phyloP scores from a whole-genome alignment of 2,797 vertebrate species.

The Pteropus rufus region DNA sequence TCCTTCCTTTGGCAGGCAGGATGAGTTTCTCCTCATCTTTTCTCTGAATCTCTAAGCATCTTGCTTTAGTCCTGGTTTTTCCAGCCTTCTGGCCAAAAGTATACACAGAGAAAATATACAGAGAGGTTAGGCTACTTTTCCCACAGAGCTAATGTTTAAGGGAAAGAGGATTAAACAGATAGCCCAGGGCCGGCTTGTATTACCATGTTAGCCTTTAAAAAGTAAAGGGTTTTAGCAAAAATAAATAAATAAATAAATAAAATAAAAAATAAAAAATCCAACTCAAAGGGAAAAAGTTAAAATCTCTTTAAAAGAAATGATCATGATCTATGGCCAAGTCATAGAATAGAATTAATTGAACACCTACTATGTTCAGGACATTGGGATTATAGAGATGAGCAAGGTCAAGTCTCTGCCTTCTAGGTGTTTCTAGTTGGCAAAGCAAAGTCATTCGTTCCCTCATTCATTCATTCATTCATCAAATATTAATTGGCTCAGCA shows the following conservation, averaged over 20 bases:
- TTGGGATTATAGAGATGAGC: background rate
- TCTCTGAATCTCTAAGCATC: constrained; percentile 5
- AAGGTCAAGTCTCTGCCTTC: background rate
- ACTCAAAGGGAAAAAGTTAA: background rate
- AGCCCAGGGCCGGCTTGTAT: constrained; percentile 25
- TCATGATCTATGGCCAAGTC: too few relatives aligned
- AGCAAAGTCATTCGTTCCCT: too few relatives aligned
- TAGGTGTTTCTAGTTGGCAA: background rate
- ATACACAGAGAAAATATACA: constrained; percentile 39
- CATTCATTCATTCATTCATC: too few relatives aligned
- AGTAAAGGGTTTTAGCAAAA: background rate
- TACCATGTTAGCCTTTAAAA: background rate
- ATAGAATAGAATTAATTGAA: background rate
- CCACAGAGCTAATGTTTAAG: constrained; percentile 43
- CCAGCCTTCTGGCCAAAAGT: constrained; percentile 44
- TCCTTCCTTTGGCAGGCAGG: background rate
- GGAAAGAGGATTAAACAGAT: constrained; percentile 51
- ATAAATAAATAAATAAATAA: too few relatives aligned
- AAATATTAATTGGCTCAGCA: background rate
- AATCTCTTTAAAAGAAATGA: background rate
- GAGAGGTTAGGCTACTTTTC: background rate
- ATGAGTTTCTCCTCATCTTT: background rate
- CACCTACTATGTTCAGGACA: background rate
- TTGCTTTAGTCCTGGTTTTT: background rate
- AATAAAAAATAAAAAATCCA: background rate